Conservation (phyloP, 1,140 invertebrate genomes). For the Paraescarpia echinospica region DNA sequence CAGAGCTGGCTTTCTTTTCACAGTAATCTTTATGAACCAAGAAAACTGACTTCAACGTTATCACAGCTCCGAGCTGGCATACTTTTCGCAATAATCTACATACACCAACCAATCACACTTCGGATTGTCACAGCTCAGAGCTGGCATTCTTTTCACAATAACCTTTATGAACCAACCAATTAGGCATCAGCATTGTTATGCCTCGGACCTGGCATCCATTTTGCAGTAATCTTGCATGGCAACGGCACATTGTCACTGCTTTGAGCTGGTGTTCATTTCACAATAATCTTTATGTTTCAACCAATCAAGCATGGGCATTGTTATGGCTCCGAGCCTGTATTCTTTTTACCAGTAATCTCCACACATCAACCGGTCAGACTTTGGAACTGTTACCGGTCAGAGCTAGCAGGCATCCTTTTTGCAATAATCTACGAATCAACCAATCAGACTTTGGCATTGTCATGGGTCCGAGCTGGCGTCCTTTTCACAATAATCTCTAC, state of each 20-base stretch:
- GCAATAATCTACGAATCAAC: too few species aligned
- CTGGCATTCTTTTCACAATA: background rate
- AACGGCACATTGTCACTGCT: too few species aligned
- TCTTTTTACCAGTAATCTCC: background rate
- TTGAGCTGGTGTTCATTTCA: too few species aligned
- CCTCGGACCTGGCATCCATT: too few species aligned
- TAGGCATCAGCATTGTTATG: background rate
- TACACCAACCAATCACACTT: background rate
- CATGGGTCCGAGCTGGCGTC: background rate
- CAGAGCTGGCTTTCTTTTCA: too few species aligned
- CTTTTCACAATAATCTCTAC: background rate
- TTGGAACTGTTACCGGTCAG: background rate
- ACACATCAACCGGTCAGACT: background rate
- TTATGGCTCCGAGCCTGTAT: background rate
- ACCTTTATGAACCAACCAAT: background rate
- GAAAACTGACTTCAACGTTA: too few species aligned
- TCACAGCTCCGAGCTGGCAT: background rate
- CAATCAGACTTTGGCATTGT: too few species aligned
- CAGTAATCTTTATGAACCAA: too few species aligned
- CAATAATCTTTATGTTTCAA: too few species aligned
- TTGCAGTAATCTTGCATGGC: too few species aligned
- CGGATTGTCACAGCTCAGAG: background rate
- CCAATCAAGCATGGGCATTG: background rate
- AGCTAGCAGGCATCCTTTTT: too few species aligned
- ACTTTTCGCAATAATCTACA: background rate